Percentiles rank a stretch among this genome's conserved stretches.
Evolutionary conservation across 2,113 vertebrate genomes (phyloP).

Genomic region (Pholis gunnellus): DNA sequence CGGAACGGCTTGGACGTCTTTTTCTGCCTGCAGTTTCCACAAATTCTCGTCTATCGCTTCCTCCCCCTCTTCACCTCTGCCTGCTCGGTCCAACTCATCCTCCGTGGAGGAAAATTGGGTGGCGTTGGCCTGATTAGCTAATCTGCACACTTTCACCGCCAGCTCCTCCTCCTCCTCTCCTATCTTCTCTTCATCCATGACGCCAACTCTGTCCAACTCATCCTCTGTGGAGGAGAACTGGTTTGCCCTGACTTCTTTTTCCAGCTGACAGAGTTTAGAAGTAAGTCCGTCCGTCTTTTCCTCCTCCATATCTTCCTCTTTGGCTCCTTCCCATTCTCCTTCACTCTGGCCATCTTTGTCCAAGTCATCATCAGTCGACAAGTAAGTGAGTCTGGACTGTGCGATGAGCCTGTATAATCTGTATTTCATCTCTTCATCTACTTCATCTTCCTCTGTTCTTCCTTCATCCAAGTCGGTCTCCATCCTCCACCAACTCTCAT

Average conservation of each 20-base stretch:
- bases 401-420: slow-evolving; percentile 62
- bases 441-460: slow-evolving; percentile 30
- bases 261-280: slow-evolving; percentile 62
- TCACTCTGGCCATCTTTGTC: slow-evolving; percentile 48
- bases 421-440: slow-evolving; percentile 49
- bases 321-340: slow-evolving; percentile 37
- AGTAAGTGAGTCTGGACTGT: slow-evolving; percentile 64
- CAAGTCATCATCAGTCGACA: slow-evolving; percentile 65
- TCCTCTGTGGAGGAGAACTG: slow-evolving; percentile 78
- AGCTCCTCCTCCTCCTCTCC: slow-evolving; percentile 35
- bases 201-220: slow-evolving; percentile 67
- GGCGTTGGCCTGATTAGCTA: slow-evolving; percentile 58
- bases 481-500: slow-evolving; percentile 32
- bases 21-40: slow-evolving; percentile 60
- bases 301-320: slow-evolving; percentile 13
- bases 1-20: slow-evolving; percentile 35
- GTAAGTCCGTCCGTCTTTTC: slow-evolving; percentile 36
- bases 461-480: slow-evolving; percentile 35
- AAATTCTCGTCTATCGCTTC: slow-evolving; percentile 33
- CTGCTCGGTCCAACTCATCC: slow-evolving; percentile 72
- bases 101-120: slow-evolving; percentile 75
- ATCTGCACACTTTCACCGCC: slow-evolving; percentile 61
- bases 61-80: slow-evolving; percentile 39
- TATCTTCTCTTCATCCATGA: slow-evolving; percentile 5
- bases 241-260: slow-evolving; percentile 53